A percentile compares a stretch with the other conserved stretches of the same genome.
phyloP scores from a whole-genome alignment of 1,140 invertebrate genomes.

The Sipha flava region DNA sequence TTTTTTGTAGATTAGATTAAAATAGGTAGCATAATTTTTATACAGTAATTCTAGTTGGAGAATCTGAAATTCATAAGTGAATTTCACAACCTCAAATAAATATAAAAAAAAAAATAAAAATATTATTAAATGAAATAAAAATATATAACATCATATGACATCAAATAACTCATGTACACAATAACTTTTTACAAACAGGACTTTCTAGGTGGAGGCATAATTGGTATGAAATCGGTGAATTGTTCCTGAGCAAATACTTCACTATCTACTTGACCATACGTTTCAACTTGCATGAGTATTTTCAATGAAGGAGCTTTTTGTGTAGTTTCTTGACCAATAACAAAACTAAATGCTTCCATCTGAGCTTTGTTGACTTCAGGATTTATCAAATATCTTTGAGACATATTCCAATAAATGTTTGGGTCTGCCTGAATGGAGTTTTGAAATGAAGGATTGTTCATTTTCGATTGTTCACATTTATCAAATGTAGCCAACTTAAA shows the following conservation, averaged over 20 bases:
- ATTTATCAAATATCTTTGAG: background rate
- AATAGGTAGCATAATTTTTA: too few relatives aligned
- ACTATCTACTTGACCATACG: background rate
- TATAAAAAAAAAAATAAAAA: too few relatives aligned
- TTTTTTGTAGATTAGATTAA: too few relatives aligned
- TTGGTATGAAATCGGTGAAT: constrained; percentile 1
- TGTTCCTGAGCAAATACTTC: background rate
- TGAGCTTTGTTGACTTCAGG: background rate
- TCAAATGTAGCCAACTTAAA: background rate
- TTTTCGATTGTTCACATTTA: background rate
- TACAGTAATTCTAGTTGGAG: too few relatives aligned
- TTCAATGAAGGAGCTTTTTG: background rate
- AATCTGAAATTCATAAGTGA: too few relatives aligned
- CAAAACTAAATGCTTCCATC: background rate
- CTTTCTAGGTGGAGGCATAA: constrained; percentile 2
- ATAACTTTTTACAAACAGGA: background rate
- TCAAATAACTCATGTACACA: too few relatives aligned
- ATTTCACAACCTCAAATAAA: too few relatives aligned
- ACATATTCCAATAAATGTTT: constrained; percentile 13
- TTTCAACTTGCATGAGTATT: constrained; percentile 1
- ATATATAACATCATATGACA: too few relatives aligned
- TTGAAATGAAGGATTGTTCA: background rate
- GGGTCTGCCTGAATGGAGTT: background rate
- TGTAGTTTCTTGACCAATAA: background rate
- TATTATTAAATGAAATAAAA: too few relatives aligned